Evolutionary conservation across 2,797 vertebrate species (phyloP), one percentile per base, ranked within the genome.

Genomic region (Setipinna tenuifilis): DNA sequence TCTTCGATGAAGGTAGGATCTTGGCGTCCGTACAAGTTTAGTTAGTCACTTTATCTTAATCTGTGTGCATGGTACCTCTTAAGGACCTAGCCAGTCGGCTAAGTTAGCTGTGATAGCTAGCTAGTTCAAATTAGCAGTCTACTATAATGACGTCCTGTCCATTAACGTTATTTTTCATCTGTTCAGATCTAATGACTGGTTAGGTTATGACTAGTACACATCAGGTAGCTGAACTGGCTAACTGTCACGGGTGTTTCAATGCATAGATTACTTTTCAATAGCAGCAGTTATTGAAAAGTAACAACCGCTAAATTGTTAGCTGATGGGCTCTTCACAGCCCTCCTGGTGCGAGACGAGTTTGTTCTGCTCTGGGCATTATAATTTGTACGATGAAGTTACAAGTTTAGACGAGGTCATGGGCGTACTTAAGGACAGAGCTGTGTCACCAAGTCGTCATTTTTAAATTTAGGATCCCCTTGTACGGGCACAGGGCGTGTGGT

Each of bases 321-420:
- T 59, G 50, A 1, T 14, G 50, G 50, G 50, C 9, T 54, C 50
- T 14, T 54, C 50, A 10, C 50, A 35, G 28, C 68, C 68, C 17
- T 71, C 28, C 25, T 16, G 9, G 62, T 54, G 28, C 17, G 68
- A 78, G 31, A 41, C 19, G 35, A 78, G 31, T 78, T 78, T 78
- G 35, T 16, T 9, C 44, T 80, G 21, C n/a, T 17, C 41, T 80
- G 35, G 44, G 58, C 58, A 59, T 21, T 59, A 59, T 59, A 6
- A 2, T 21, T 21, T 59, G 58, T 19, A 78, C 35, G 19, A 31
- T 41, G 31, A 44, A 78, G 71, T 78, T 44, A 71, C 65, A 78
- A 44, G 71, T 78, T 78, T 78, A 44, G 16, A 78, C 23, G 17
- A 78, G 71, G 71, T 78, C 71, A 78, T 78, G 31, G 71, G 71